Base-by-base conservation (phyloP, 2,888 invertebrate species). In the Meta bourneti region DNA sequence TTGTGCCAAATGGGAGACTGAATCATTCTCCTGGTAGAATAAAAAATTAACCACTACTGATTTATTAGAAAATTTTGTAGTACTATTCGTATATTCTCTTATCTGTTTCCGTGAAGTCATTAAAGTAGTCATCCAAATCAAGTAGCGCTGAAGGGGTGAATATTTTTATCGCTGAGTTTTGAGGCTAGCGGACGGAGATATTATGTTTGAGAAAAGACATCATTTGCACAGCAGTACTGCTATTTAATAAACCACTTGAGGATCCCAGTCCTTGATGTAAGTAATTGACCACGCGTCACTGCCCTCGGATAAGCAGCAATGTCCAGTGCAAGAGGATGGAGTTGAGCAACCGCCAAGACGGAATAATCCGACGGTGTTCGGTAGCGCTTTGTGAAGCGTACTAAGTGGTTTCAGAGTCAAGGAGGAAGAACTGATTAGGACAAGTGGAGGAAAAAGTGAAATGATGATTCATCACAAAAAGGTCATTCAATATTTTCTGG, bases 351-450 rank as follows among this genome's bases (percentile, higher is more conserved):
- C 49, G 72, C 71, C 82, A 82, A 69, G 72, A 13, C n/a, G 82
- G 51, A 82, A 71, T 72, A 71, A 82, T 82, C 72, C 83, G 72
- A 75, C 20, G 74, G 84, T 78, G 54, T 72, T 84, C 84, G 84
- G 84, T 84, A 75, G 84, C 74, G 75, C 74, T 84, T 84, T 84
- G 74, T 84, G 84, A 84, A 75, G 84, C 84, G 61, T 75, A 52
- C 51, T 78, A 84, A 84, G 84, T 84, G 84, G 84, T 75, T 72
- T 83, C 83, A 79, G 83, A 83, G 83, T 48, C 79, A 84, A 84
- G 74, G 75, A 84, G 74, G 74, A 84, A 84, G 84, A 84, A 75
- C 84, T 84, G 84, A 84, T 84, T 84, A 84, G 48, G 61, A 84
- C 61, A 84, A 84, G 84, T 75, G 84, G 74, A 84, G 84, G 75